These are phyloP conservation scores for Tigriopus californicus DNA, from an alignment of 2,888 invertebrate genomes.

Conservation along the genomic window DNA sequence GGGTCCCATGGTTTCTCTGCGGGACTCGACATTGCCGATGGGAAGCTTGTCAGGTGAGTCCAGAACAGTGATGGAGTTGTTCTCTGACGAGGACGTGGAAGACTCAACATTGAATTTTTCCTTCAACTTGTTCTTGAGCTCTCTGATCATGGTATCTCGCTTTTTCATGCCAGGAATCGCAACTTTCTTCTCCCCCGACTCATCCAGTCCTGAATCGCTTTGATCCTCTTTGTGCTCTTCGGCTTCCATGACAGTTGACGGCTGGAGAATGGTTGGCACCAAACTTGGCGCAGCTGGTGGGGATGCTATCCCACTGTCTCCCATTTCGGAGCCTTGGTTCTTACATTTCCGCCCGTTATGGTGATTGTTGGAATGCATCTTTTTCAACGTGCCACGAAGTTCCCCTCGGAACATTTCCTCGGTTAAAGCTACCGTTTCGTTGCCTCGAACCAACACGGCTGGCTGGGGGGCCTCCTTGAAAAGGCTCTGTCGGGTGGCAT, in stretches of 20 bases:
- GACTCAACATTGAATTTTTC: background rate
- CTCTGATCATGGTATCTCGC: conserved; percentile 21
- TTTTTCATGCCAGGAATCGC: conserved; percentile 2
- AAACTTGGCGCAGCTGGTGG: background rate
- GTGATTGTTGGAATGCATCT: too few relatives aligned
- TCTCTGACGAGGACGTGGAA: too few relatives aligned
- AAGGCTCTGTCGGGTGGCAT: background rate
- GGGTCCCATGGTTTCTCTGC: background rate
- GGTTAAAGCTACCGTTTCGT: background rate
- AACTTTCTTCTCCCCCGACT: background rate
- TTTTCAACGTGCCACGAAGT: background rate
- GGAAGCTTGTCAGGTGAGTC: too few relatives aligned
- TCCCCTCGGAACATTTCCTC: conserved; percentile 7
- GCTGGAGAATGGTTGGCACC: background rate
- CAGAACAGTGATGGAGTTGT: too few relatives aligned
- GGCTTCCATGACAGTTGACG: background rate
- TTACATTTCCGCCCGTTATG: too few relatives aligned
- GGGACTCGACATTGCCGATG: background rate
- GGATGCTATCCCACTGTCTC: background rate
- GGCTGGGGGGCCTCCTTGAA: background rate
- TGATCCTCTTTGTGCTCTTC: background rate
- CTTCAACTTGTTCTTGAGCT: conserved; percentile 20
- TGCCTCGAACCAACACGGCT: background rate
- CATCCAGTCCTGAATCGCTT: background rate
- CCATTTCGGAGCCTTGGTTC: background rate